Base-by-base conservation (phyloP, 2,113 vertebrate genomes). In the Elachura formosa region DNA sequence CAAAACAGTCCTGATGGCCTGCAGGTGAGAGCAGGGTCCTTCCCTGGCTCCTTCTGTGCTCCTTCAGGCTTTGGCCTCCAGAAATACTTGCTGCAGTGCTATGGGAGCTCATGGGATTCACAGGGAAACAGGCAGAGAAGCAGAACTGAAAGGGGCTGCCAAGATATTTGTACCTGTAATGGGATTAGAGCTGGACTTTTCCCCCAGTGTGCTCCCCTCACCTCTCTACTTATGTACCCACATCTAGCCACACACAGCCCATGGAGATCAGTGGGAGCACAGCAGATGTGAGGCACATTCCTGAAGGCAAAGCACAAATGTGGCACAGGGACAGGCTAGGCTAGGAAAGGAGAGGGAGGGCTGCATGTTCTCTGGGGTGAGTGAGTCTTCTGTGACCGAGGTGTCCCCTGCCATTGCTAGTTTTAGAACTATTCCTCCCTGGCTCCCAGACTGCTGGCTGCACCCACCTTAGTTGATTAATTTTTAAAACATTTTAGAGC, bases 1-100 rank as follows among this genome's bases (percentile, higher is more conserved):
- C 97, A 99, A 99, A 97, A 99, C 99, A 1, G 99, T 99, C 59
- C 98, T 99, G 89, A 99, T 99, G 99, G 99, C 99, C 95, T 99
- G 99, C 99, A 99, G 99, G 99, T 99, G 94, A 96, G 97, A 78
- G 26, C 56, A 48, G 64, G 18, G 24, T 38, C 33, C 11, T 22
- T 83, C 28, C 25, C 68, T 43, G 38, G 16, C 21, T 63, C 16
- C n/a, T 28, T 72, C 49, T 54, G 28, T 41, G 34, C 26, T 74
- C 17, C n/a, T 10, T 72, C 48, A 26, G 34, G 28, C 34, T 73
- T 55, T 51, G 52, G 36, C 66, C 25, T 38, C 63, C 54, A 28
- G 54, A 40, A 46, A 10, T 13, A 6, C 25, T 21, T 21, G 51
- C 73, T 66, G 36, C 33, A 33, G 45, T 52, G 52, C 56, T 3